Conservation (phyloP, 2,797 vertebrate genomes). For the Pelobates cultripes region DNA sequence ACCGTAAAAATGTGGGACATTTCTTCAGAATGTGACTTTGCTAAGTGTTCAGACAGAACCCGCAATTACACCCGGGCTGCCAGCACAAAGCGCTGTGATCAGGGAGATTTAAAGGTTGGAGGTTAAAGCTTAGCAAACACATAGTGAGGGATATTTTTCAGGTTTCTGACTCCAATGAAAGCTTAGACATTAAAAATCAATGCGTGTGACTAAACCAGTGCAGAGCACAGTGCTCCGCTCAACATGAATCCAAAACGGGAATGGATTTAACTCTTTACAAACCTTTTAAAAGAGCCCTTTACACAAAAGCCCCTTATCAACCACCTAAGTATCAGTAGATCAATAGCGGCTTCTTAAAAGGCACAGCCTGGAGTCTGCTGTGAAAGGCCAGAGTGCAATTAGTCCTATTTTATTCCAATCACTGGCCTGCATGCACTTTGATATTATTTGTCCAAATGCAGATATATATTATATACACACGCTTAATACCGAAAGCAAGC, state of each 20-base stretch:
- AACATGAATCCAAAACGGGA: background rate
- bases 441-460: too few relatives aligned
- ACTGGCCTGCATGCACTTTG: too few relatives aligned
- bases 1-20: too few relatives aligned
- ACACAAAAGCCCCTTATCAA: too few relatives aligned
- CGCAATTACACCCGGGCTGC: background rate
- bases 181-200: background rate
- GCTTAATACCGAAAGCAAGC: too few relatives aligned
- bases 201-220: background rate
- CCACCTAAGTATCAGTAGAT: too few relatives aligned
- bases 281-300: too few relatives aligned
- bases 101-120: background rate
- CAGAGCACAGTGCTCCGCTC: background rate
- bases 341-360: too few relatives aligned
- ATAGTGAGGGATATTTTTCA: background rate
- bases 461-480: too few relatives aligned
- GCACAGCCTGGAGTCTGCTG: too few relatives aligned
- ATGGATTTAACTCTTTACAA: background rate
- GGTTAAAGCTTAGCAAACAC: background rate
- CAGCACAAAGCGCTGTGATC: background rate
- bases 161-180: background rate
- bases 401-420: too few relatives aligned
- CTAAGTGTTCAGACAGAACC: background rate
- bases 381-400: too few relatives aligned
- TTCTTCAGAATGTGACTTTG: background rate